Base-by-base conservation (phyloP, 2,113 vertebrate species). In the Ciconia maguari region DNA sequence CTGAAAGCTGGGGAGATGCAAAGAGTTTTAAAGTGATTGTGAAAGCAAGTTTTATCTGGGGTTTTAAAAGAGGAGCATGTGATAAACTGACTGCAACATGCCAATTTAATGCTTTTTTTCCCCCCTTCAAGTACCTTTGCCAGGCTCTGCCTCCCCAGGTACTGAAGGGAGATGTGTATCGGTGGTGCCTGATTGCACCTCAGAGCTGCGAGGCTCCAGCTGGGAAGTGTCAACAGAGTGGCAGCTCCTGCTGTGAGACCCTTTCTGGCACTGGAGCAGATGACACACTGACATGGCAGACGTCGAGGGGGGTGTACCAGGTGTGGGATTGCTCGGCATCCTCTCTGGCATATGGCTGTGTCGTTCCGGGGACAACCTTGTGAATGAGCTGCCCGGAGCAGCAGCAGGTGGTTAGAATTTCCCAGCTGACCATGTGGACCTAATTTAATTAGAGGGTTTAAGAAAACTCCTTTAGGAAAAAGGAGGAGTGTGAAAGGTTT, bases 381-480 rank as follows among this genome's bases (percentile, higher is more conserved):
- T 60, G 81, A 82, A 70, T 32, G 89, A 93, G 57, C 70, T 34
- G 64, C 89, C 89, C 87, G 2, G 46, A 72, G 66, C 51, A 2
- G 78, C 4, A 2, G 89, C 84, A 91, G 89, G 91, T 88, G 82
- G 58, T 52, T 60, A 8, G 75, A 83, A 76, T 69, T 66, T 74
- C 84, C 78, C 6, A 5, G 10, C 51, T 91, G 87, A 91, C 52
- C 49, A 27, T 25, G 78, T 70, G 87, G 68, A 77, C 85, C 51
- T 88, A 62, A 95, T 94, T 79, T 83, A 90, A 93, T 94, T 86
- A 94, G 26, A 65, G 32, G 48, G 32, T 65, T 89, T 87, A 55
- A 68, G 85, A 74, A 76, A 85, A 66, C 20, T 68, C 65, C 69
- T 79, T 48, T 36, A 77, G 75, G 49, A 94, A 74, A 77, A 61